Evolutionary conservation across 2,888 invertebrate species (phyloP), one percentile per base, ranked within the genome.

Genomic region (Ochropleura plecta): DNA sequence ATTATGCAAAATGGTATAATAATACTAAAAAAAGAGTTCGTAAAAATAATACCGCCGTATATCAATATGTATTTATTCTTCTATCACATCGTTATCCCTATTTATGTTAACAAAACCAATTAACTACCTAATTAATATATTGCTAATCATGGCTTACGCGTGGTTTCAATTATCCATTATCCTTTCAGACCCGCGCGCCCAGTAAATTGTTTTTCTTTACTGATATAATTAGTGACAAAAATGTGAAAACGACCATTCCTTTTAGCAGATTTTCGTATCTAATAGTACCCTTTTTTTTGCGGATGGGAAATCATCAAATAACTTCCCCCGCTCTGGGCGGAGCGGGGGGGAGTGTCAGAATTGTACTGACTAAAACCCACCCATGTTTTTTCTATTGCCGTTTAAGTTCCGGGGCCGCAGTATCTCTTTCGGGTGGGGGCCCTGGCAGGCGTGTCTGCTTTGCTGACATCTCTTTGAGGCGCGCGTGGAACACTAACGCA

Each of bases 121-220:
- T 49, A 76, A 42, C 30, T 30, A 44, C 5, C n/a, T 66, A 57
- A 75, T 68, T 68, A 59, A 67, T 59, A 67, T 59, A 20, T 67
- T 46, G 12, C 5, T 60, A 51, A 69, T 12, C 67, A 42, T 30
- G 67, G 44, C 76, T 77, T 65, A 46, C n/a, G 20, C 49, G 18
- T 20, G 68, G 49, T 75, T 78, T 70, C 46, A 69, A 76, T 78
- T 69, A 76, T 51, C 70, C 20, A 12, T 48, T 40, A 76, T 60
- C 78, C 20, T 46, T 48, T 48, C 59, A 42, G 59, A 46, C 40
- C 51, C 51, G 20, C 44, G 57, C 49, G 51, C 4, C 14, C 59
- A 40, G 44, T 51, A 51, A 48, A 78, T 60, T 60, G 70, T 4
- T 60, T 60, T 42, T 3, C 46, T 70, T 60, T 40, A 46, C 18